Evolutionary conservation across 2,888 invertebrate genomes (phyloP), one percentile per base, ranked within the genome.

Genomic region (Gonocerus acuteangulatus): DNA sequence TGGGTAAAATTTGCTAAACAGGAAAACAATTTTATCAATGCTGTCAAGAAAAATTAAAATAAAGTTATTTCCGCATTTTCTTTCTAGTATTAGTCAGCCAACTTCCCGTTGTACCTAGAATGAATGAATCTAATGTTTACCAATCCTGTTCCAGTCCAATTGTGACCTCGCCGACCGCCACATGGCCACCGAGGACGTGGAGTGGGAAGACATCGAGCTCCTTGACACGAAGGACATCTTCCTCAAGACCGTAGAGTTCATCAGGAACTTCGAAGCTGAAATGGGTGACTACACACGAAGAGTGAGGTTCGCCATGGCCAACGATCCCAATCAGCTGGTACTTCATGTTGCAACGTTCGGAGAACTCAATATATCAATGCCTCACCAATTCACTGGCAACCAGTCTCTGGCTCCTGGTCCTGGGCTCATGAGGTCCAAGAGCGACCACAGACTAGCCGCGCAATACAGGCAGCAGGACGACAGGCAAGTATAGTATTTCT

Each of bases 191-290:
- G 89, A 85, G 71, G 89, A 90, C 69, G 87, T 91, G 42, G 87
- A 91, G 70, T 92, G 94, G 87, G 92, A 95, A 70, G 91, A 94
- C 71, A 87, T 89, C 66, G 92, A 93, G 73, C 79, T 94, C 67
- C 90, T 95, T 79, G 93, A 94, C 72, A 89, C 94, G 62, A 96
- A 96, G 77, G 94, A 95, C 76, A 92, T 95, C 67, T 95, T 95
- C 78, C 78, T 94, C 19, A 93, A 93, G 75, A 95, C 95, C 15
- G 88, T 96, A 49, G 95, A 96, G 72, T 95, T 95, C 74, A 84
- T 96, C 68, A 82, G 90, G 71, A 93, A 92, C 77, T 95, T 94
- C 72, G 94, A 95, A 75, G 90, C 93, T 71, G 95, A 95, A 76
- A 89, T 88, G 66, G 86, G 87, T 57, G 93, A 94, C 75, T 93